Evolutionary conservation across 2,113 vertebrate genomes (phyloP).

Genomic region (Melospiza georgiana): DNA sequence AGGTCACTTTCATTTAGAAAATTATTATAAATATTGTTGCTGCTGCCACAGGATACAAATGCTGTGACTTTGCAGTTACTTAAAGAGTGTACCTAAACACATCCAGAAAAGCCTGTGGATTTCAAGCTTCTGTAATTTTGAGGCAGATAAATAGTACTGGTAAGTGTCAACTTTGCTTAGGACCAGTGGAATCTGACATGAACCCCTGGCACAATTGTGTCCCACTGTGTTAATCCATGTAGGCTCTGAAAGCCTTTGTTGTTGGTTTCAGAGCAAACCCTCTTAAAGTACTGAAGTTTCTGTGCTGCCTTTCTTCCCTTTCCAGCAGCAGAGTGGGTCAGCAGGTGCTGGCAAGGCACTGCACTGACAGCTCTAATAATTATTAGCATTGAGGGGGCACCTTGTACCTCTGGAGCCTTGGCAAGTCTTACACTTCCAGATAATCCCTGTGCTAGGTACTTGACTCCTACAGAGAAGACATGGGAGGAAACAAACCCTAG

Average conservation of each 20-base stretch:
- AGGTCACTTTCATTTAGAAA: neutral
- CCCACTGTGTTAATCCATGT: neutral
- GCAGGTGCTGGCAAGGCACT: neutral
- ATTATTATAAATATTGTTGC: neutral
- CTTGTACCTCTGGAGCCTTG: neutral
- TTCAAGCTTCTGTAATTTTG: neutral
- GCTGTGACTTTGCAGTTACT: neutral
- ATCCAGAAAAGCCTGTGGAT: neutral
- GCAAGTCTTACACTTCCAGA: neutral
- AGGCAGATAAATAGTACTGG: neutral
- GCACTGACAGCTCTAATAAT: neutral
- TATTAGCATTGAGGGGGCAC: neutral
- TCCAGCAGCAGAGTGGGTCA: neutral
- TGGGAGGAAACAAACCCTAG: neutral
- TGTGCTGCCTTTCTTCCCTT: neutral
- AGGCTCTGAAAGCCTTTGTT: neutral
- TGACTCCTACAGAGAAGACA: neutral
- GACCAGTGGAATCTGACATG: neutral
- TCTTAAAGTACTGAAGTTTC: neutral
- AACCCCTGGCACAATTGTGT: neutral
- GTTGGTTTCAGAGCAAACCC: neutral
- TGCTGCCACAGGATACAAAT: neutral
- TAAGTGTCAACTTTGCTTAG: neutral
- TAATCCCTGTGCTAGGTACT: neutral
- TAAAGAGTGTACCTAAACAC: neutral